Evolutionary conservation across 2,888 invertebrate genomes (phyloP).

Genomic region (Patella ulyssiponensis): DNA sequence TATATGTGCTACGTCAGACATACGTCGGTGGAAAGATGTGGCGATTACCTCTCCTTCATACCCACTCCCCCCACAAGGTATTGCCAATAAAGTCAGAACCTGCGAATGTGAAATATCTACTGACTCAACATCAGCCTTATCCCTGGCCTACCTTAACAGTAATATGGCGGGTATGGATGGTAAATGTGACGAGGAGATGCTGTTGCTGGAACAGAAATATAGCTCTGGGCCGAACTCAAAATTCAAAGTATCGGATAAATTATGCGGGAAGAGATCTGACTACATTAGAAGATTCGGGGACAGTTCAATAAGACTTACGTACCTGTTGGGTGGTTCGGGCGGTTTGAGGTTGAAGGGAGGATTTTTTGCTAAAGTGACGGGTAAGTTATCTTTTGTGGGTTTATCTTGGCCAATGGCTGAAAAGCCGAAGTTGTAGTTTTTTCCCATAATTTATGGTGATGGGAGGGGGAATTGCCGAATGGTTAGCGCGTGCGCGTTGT

Average conservation of each 20-base stretch:
- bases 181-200: conserved; percentile 16
- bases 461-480: too few relatives aligned
- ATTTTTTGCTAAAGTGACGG: conserved; percentile 11
- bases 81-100: conserved; percentile 7
- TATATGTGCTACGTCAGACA: conserved; percentile 13
- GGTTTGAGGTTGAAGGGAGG: conserved; percentile 7
- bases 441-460: too few relatives aligned
- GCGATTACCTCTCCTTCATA: conserved; percentile 21
- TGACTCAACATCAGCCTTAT: conserved; percentile 12
- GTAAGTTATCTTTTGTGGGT: background rate
- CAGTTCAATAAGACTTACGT: conserved; percentile 18
- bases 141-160: conserved; percentile 13
- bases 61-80: conserved; percentile 6
- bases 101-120: conserved; percentile 23
- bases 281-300: conserved; percentile 1
- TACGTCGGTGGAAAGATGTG: conserved; percentile 5
- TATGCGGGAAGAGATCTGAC: conserved; percentile 14
- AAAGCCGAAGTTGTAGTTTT: too few relatives aligned
- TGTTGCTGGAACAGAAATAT: conserved; percentile 14
- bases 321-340: conserved; percentile 1
- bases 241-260: conserved; percentile 21
- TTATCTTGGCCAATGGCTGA: too few relatives aligned
- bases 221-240: background rate
- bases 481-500: too few relatives aligned
- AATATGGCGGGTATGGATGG: conserved; percentile 13